Evolutionary conservation across 2,888 invertebrate species (phyloP).

Genomic region (Chesias legatella): DNA sequence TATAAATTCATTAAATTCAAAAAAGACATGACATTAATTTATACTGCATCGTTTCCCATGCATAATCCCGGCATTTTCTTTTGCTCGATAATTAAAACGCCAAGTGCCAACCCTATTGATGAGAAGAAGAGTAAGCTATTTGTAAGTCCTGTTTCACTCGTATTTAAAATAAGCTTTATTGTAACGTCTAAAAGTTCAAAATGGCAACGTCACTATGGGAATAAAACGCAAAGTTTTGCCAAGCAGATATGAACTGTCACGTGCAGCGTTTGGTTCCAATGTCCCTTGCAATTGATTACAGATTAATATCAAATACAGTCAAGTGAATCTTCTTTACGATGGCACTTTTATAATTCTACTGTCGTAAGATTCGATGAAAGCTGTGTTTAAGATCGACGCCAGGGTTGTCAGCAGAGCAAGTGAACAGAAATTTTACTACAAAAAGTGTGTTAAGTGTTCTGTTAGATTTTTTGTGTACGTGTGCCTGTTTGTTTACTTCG

Average conservation of each 20-base stretch:
- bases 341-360: no score
- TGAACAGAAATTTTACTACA: slow-evolving; percentile 4
- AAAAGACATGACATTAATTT: slow-evolving; percentile 25
- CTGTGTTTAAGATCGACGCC: slow-evolving; percentile 60
- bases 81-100: slow-evolving; percentile 25
- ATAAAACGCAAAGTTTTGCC: no score
- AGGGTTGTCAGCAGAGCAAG: slow-evolving; percentile 59
- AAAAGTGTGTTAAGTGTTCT: slow-evolving; percentile 30
- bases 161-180: no score
- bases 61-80: slow-evolving; percentile 22
- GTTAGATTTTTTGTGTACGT: slow-evolving; percentile 41
- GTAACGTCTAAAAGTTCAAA: no score
- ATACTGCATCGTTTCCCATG: slow-evolving; percentile 26
- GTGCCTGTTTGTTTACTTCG: slow-evolving; percentile 48
- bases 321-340: no score
- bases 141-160: slow-evolving; percentile 41
- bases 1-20: slow-evolving; percentile 29
- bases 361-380: slow-evolving; percentile 70
- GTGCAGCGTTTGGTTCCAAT: no score
- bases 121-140: slow-evolving; percentile 59
- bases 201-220: no score
- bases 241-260: no score
- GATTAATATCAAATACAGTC: no score
- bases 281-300: no score
- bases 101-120: slow-evolving; percentile 29